A percentile compares a stretch with the other conserved stretches of the same genome.
These are phyloP conservation scores for Drosophila lowei DNA, from an alignment of 1,140 invertebrate species.

Conservation along the genomic window DNA sequence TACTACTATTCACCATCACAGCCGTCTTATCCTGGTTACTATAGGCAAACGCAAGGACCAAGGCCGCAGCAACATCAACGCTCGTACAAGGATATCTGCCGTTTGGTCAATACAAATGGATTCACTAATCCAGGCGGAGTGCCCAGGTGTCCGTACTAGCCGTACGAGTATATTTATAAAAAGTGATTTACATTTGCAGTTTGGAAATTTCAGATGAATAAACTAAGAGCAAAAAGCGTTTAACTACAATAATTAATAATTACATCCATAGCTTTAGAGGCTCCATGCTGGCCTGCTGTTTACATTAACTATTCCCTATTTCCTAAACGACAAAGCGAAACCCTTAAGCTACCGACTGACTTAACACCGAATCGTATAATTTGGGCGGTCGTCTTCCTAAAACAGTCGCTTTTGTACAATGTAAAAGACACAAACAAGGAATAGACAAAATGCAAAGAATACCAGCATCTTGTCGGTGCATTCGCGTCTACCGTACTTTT, in stretches of 20 bases:
- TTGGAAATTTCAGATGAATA: slow-evolving; percentile 44
- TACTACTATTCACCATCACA: slow-evolving; percentile 21
- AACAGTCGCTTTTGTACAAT: slow-evolving; percentile 95
- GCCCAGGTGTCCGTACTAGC: slow-evolving; percentile 63
- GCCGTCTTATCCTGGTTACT: slow-evolving; percentile 6
- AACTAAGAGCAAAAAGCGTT: slow-evolving; percentile 23
- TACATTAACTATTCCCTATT: slow-evolving; percentile 32
- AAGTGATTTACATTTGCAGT: slow-evolving; percentile 11
- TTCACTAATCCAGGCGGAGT: slow-evolving; percentile 65
- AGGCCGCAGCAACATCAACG: slow-evolving; percentile 26
- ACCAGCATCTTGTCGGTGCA: slow-evolving; percentile 97
- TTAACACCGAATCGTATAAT: background rate
- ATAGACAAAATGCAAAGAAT: slow-evolving; percentile 95
- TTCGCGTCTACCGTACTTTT: slow-evolving; percentile 96
- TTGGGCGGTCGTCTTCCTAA: slow-evolving; percentile 73
- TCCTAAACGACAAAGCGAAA: slow-evolving; percentile 15
- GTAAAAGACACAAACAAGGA: slow-evolving; percentile 95
- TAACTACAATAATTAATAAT: background rate
- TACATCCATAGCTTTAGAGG: slow-evolving; percentile 12
- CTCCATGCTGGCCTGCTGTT: slow-evolving; percentile 2
- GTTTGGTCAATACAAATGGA: slow-evolving; percentile 66
- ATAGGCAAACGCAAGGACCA: slow-evolving; percentile 6
- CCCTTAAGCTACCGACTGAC: slow-evolving; percentile 7
- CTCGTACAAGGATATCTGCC: slow-evolving; percentile 73
- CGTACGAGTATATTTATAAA: slow-evolving; percentile 15